Percentiles rank a stretch among this genome's conserved stretches.
These are phyloP conservation scores for Charadrius vociferus DNA, from an alignment of 2,113 vertebrate species.

Conservation along the genomic window DNA sequence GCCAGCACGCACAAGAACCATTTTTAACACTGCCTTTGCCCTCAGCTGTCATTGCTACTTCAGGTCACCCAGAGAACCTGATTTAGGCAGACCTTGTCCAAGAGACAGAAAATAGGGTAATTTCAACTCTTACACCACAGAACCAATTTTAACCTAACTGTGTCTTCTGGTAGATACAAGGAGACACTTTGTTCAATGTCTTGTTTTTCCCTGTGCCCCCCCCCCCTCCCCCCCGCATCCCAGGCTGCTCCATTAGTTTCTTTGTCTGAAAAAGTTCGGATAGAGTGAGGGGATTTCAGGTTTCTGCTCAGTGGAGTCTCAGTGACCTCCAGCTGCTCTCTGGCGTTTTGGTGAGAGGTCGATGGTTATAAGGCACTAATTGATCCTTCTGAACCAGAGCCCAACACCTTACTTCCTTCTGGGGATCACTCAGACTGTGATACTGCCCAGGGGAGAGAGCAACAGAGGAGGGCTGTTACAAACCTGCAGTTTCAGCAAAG, in stretches of 20 bases:
- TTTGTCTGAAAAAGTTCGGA: background rate
- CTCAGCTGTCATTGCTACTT: background rate
- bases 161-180: background rate
- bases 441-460: no score
- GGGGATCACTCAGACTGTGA: background rate
- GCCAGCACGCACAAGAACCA: background rate
- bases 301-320: background rate
- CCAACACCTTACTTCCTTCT: rapidly evolving
- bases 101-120: background rate
- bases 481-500: background rate
- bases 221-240: background rate
- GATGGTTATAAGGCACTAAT: background rate
- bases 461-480: no score
- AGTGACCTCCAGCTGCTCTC: background rate
- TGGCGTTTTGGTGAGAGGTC: background rate
- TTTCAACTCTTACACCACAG: background rate
- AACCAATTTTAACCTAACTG: background rate
- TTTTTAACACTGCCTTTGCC: background rate
- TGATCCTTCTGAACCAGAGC: background rate
- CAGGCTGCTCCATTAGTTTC: background rate
- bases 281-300: background rate
- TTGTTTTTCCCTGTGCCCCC: background rate
- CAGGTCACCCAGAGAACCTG: background rate
- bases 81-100: background rate
- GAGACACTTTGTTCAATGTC: background rate